A percentile compares a stretch with the other conserved stretches of the same genome.
phyloP scores from a whole-genome alignment of 2,797 vertebrate species.

The Onychomys torridus region DNA sequence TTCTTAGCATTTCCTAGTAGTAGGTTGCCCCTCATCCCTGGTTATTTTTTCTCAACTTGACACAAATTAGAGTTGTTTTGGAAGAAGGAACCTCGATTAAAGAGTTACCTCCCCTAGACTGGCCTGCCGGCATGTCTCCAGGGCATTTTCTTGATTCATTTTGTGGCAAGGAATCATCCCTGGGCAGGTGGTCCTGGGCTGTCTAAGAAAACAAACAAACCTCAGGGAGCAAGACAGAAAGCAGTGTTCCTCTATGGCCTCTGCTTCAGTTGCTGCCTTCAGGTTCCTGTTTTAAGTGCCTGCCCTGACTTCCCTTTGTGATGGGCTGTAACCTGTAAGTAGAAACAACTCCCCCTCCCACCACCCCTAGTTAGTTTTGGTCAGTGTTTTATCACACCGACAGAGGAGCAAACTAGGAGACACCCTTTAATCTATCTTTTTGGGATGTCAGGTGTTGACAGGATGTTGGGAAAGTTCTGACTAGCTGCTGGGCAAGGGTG shows the following conservation, averaged over 20 bases:
- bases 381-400: neutral
- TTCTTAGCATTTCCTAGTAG: neutral
- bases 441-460: neutral
- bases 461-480: conserved; percentile 3
- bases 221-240: neutral
- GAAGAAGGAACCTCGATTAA: neutral
- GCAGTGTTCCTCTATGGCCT: neutral
- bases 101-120: neutral
- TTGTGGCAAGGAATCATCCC: neutral
- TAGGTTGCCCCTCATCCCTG: neutral
- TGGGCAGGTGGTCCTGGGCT: neutral
- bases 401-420: neutral
- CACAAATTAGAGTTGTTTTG: neutral
- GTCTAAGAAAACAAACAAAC: neutral
- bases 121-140: neutral
- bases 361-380: neutral
- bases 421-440: neutral
- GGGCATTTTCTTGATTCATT: neutral
- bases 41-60: neutral
- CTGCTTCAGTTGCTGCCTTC: neutral
- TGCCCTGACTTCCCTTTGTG: neutral
- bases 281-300: neutral
- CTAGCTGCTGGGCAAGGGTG: no score
- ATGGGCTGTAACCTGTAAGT: neutral
- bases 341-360: neutral